phyloP scores from a whole-genome alignment of 2,888 invertebrate species.

The Willowsia nigromaculata region DNA sequence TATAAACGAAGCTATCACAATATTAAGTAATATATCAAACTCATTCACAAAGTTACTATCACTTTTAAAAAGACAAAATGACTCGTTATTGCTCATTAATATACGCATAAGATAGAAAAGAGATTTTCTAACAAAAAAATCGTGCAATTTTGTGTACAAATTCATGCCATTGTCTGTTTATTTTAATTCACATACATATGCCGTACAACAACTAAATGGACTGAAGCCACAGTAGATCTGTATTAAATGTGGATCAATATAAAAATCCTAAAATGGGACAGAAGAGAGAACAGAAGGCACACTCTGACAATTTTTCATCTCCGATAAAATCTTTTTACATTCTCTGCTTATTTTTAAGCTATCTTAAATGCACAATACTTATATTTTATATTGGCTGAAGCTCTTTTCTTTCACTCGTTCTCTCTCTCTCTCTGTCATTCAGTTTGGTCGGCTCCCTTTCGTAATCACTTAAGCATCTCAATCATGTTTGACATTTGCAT shows the following conservation, averaged over 20 bases:
- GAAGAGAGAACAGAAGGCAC: conserved; percentile 74
- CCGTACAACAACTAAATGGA: not conserved
- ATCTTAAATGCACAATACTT: conserved; percentile 63
- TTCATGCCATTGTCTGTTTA: not conserved
- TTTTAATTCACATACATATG: not conserved
- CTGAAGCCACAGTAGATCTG: not conserved
- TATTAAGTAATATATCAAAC: conserved; percentile 3
- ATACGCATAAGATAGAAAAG: not conserved
- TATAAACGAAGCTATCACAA: not conserved
- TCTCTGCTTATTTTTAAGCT: conserved; percentile 58
- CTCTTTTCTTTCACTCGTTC: conserved; percentile 33
- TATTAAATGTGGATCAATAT: conserved; percentile 68
- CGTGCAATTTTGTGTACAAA: conserved; percentile 1
- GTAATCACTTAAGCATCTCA: conserved; percentile 76
- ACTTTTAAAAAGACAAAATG: conserved; percentile 32
- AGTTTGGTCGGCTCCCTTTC: conserved; percentile 74
- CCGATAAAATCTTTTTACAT: conserved; percentile 74
- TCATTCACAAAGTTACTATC: conserved; percentile 64
- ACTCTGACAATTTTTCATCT: conserved; percentile 78
- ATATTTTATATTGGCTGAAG: conserved; percentile 9
- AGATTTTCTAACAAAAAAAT: not conserved
- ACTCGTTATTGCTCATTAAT: not conserved
- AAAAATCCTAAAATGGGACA: conserved; percentile 67
- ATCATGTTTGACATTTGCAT: conserved; percentile 78
- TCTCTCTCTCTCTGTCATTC: conserved; percentile 12